Conservation (phyloP, 2,797 vertebrate genomes). For the Limosa lapponica region DNA sequence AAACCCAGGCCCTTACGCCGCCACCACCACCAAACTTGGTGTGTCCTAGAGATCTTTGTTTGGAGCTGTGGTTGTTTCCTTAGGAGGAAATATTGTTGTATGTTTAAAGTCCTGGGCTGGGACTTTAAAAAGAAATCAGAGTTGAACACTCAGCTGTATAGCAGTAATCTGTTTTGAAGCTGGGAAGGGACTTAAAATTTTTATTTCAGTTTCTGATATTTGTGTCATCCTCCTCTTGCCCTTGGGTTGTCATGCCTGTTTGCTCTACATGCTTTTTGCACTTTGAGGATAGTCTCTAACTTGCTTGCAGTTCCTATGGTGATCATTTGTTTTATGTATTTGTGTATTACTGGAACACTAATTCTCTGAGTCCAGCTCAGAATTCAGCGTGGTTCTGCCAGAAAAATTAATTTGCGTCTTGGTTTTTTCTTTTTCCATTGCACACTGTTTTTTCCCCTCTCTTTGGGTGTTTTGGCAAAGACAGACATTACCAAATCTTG, state of each 20-base stretch:
- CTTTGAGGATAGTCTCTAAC: background rate
- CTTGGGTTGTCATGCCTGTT: fast-evolving
- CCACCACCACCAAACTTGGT: background rate
- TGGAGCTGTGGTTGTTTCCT: background rate
- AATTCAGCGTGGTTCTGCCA: background rate
- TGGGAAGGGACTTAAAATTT: background rate
- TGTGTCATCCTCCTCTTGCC: background rate
- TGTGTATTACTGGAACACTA: background rate
- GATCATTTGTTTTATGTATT: background rate
- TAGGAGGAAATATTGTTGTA: background rate
- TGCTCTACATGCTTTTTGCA: background rate
- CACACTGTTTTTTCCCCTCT: background rate
- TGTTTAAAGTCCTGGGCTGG: background rate
- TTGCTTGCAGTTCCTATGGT: background rate
- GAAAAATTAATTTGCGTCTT: background rate
- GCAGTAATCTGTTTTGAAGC: background rate
- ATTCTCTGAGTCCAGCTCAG: background rate
- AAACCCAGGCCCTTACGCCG: background rate
- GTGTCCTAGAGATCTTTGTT: background rate
- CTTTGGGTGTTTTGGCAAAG: background rate
- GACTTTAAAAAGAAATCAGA: background rate
- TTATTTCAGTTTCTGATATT: background rate
- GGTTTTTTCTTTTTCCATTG: background rate
- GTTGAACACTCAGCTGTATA: background rate
- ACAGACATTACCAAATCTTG: background rate